Evolutionary conservation across 2,113 vertebrate species (phyloP), one percentile per base, ranked within the genome.

Genomic region (Hippocampus guttulatus): DNA sequence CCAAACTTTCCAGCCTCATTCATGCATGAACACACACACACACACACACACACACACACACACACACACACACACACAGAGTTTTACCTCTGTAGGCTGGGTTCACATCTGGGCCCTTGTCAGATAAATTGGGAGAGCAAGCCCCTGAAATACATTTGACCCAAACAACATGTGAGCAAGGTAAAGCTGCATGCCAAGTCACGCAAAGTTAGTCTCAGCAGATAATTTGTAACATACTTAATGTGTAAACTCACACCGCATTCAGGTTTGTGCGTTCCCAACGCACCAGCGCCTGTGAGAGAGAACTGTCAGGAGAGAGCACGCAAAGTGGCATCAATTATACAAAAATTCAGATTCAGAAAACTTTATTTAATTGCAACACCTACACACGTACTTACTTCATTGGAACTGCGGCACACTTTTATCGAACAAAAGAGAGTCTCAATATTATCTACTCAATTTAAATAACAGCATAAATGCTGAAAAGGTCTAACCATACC

Each of bases 201-300:
- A 94, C 90, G 92, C 91, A 92, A 93, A 91, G 89, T 87, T 91
- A 86, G 86, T 90, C 88, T 91, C 86, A 90, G 87, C 83, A 89
- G 89, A 91, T 92, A 87, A 94, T 92, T 90, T 91, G 89, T 89
- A 92, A 90, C 91, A 92, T 91, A 84, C 85, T 86, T 70, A 81
- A 87, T 89, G 86, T 87, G 90, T 93, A 92, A 92, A 93, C 91
- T 92, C 76, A 75, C 88, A 90, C 90, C 84, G 81, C 79, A 83
- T 80, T 89, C 84, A 87, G 86, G 91, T 84, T 81, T 81, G 81
- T 78, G 72, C 76, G 74, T 86, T 89, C 84, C 82, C 88, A 81
- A 72, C 71, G 83, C 87, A 72, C 80, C 85, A 84, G 67, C 3
- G 61, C 47, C 81, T 79, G 62, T 62, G 72, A 75, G 76, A 67